Base-by-base conservation (phyloP, 2,797 vertebrate species). In the Melanotaenia nigrans region DNA sequence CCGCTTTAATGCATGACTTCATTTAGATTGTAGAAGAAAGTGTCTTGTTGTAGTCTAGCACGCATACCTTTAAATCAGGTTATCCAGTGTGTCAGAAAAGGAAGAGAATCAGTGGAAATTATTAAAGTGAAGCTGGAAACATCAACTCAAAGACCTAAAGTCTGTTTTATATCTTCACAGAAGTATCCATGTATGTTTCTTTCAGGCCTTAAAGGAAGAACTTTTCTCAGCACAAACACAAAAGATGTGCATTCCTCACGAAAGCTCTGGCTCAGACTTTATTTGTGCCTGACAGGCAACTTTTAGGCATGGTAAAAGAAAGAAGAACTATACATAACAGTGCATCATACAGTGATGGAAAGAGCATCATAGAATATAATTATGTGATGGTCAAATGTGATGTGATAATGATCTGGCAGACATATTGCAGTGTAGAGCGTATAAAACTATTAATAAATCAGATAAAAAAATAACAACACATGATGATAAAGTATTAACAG, bases 1-100 rank as follows among this genome's bases (percentile, higher is more conserved):
- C 16, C 70, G 3, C 78, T 80, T 89, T 91, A 73, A 84, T 92
- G 84, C 85, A 93, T 90, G 90, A 49, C 74, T 87, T 88, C 73
- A 87, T 68, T 57, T 84, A 85, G 85, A 32, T 22, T n/a, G 20
- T 84, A 88, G 83, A 66, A 67, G 40, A 45, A 62, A 14, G 3
- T 40, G n/a, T 30, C n/a, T 30, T n/a, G 13, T 55, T 35, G 1
- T 0, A 25, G 47, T 71, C 30, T 30, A 30, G 30, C 30, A 1
- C 5, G 30, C 30, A 30, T 30, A 30, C 30, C 30, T 30, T 30
- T 30, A 30, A 30, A 47, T 47, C 6, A n/a, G 20, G n/a, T 49
- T 49, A 18, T 2, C 45, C 45, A 22, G 10, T 11, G 47, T 22
- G n/a, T 49, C 47, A 22, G 45, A 47, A 20, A n/a, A 47, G 45